A percentile compares a stretch with the other conserved stretches of the same genome.
phyloP scores from a whole-genome alignment of 2,113 vertebrate species.

The Oreotrochilus melanogaster region DNA sequence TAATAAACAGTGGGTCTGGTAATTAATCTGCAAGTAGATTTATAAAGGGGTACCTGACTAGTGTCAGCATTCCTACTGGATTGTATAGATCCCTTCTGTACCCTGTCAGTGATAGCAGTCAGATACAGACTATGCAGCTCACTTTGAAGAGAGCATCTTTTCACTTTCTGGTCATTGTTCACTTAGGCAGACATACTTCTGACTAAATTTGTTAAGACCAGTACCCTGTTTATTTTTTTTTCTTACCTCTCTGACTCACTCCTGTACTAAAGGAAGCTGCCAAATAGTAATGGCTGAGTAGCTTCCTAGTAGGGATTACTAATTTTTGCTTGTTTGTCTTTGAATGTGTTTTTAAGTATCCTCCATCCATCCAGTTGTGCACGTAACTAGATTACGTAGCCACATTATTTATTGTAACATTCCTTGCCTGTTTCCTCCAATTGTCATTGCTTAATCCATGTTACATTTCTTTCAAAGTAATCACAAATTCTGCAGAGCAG shows the following conservation, averaged over 20 bases:
- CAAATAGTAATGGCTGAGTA: constrained; percentile 38
- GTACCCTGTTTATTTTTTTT: background rate
- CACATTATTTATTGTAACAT: constrained; percentile 27
- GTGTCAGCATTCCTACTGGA: background rate
- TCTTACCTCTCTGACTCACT: background rate
- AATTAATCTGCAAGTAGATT: background rate
- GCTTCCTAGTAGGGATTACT: constrained; percentile 27
- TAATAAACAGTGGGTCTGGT: background rate
- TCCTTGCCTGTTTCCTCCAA: constrained; percentile 50
- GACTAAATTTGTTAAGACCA: background rate
- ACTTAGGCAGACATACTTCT: background rate
- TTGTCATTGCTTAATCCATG: constrained; percentile 37
- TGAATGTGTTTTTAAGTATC: background rate
- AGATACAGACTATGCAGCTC: background rate
- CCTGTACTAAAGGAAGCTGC: background rate
- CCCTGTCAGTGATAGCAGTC: background rate
- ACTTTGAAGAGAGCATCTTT: background rate
- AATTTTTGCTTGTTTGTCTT: constrained; percentile 29
- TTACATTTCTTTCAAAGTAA: constrained; percentile 32
- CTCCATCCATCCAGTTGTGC: background rate
- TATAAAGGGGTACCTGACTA: background rate
- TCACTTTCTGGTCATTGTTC: background rate
- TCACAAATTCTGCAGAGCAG: background rate
- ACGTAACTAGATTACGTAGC: constrained; percentile 25
- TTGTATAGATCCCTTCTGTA: background rate